A percentile compares a stretch with the other conserved stretches of the same genome.
Evolutionary conservation across 2,888 invertebrate species (phyloP).

Genomic region (Metellina segmentata): DNA sequence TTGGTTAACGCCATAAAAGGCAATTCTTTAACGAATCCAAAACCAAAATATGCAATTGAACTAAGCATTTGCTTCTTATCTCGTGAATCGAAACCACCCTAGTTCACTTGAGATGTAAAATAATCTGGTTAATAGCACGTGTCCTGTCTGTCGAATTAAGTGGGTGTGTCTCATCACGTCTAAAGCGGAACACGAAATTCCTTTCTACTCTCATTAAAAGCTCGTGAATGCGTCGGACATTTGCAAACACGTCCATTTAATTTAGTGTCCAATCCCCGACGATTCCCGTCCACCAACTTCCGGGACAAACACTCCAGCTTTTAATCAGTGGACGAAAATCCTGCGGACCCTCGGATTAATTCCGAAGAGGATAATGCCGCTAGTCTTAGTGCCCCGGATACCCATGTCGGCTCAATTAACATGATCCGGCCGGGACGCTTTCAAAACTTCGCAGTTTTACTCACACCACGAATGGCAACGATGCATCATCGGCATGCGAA

Average conservation of each 20-base stretch:
- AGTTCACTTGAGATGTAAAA: background rate
- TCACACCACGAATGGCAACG: constrained; percentile 22
- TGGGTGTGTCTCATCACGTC: background rate
- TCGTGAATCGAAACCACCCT: background rate
- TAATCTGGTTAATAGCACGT: background rate
- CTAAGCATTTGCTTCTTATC: background rate
- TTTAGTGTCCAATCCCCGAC: constrained; percentile 42
- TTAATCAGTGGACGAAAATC: constrained; percentile 67
- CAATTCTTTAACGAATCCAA: too few relatives aligned
- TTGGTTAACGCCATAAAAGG: too few relatives aligned
- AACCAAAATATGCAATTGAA: background rate
- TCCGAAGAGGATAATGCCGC: constrained; percentile 64
- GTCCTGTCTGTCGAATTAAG: background rate
- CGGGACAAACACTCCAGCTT: constrained; percentile 55
- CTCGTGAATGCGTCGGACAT: constrained; percentile 66
- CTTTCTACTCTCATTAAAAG: constrained; percentile 68
- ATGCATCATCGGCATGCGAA: background rate
- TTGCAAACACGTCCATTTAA: constrained; percentile 73
- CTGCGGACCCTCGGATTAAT: constrained; percentile 55
- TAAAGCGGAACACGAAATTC: constrained; percentile 2
- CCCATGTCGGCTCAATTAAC: constrained; percentile 72
- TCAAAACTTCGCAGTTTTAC: constrained; percentile 54
- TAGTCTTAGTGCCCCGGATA: constrained; percentile 3
- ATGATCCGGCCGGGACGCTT: constrained; percentile 47
- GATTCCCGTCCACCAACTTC: constrained; percentile 35